These are phyloP conservation scores for Coboldia fuscipes DNA, from an alignment of 1,140 invertebrate species.

Conservation along the genomic window DNA sequence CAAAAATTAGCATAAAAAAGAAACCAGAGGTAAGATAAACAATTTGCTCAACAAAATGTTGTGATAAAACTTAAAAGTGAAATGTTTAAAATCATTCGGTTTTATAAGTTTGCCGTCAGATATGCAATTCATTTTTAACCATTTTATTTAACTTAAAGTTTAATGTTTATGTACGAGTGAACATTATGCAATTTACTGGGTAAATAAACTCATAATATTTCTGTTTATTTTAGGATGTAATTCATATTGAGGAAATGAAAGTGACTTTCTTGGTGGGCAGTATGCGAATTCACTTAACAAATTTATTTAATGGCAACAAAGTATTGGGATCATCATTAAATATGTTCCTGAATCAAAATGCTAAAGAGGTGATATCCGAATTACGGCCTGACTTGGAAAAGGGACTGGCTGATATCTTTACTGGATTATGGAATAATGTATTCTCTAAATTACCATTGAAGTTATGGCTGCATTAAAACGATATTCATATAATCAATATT, in stretches of 20 bases:
- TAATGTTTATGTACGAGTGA: background rate
- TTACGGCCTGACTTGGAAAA: constrained; percentile 54
- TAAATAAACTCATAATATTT: background rate
- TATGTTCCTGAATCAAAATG: constrained; percentile 57
- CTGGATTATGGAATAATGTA: constrained; percentile 49
- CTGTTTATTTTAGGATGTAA: constrained; percentile 15
- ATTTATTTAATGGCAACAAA: constrained; percentile 29
- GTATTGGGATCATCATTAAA: constrained; percentile 22
- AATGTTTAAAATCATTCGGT: too few relatives aligned
- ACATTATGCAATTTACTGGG: background rate
- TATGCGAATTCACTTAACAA: constrained; percentile 28
- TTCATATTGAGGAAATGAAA: constrained; percentile 27
- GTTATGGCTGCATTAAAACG: constrained; percentile 34
- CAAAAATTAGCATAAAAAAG: constrained; percentile 22
- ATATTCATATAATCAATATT: background rate
- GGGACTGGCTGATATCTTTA: constrained; percentile 56
- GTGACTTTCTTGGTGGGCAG: constrained; percentile 27
- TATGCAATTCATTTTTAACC: background rate
- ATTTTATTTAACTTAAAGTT: too few relatives aligned
- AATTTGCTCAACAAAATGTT: too few relatives aligned
- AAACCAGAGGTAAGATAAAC: constrained; percentile 13
- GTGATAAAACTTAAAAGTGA: too few relatives aligned
- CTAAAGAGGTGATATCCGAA: constrained; percentile 61
- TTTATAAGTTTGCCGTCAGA: background rate
- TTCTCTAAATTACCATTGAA: constrained; percentile 55